These are phyloP conservation scores for Sceloporus tristichus DNA, from an alignment of 2,113 vertebrate species.

Conservation along the genomic window DNA sequence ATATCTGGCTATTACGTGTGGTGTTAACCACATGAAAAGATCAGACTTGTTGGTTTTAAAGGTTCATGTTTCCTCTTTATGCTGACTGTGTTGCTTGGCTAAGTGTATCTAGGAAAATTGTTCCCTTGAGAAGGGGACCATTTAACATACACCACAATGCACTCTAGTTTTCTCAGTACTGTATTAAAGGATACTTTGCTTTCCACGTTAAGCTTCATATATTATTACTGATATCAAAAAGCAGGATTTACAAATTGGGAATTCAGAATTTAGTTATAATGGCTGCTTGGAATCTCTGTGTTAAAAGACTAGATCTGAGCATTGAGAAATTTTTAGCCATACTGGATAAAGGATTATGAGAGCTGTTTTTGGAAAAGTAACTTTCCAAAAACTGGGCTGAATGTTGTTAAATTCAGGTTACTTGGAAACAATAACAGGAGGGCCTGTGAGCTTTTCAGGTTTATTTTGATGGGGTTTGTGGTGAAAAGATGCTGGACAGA, in stretches of 20 bases:
- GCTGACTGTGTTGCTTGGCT: constrained; percentile 16
- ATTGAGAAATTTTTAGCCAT: not conserved
- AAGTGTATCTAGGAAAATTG: not conserved
- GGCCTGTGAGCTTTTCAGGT: not conserved
- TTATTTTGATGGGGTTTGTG: no score
- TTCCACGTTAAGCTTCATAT: constrained; percentile 2
- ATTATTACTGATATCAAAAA: constrained; percentile 11
- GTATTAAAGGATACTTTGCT: not conserved
- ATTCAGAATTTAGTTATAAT: not conserved
- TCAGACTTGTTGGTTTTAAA: constrained; percentile 21
- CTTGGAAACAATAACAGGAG: not conserved
- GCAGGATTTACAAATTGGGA: not conserved
- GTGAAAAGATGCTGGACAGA: no score
- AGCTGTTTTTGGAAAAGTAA: no score
- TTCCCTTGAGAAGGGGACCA: constrained; percentile 12
- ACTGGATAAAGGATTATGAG: not conserved
- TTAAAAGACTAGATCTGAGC: no score
- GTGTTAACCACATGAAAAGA: constrained; percentile 4
- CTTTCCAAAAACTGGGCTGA: not conserved
- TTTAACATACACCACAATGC: constrained; percentile 9
- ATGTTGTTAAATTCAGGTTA: not conserved
- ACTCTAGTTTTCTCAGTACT: not conserved
- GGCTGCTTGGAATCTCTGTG: no score
- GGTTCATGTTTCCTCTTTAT: constrained; percentile 31
- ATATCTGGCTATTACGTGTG: constrained; percentile 21